A percentile compares a stretch with the other conserved stretches of the same genome.
Conservation (phyloP, 2,797 vertebrate genomes). For the Lophotriccus pileatus region DNA sequence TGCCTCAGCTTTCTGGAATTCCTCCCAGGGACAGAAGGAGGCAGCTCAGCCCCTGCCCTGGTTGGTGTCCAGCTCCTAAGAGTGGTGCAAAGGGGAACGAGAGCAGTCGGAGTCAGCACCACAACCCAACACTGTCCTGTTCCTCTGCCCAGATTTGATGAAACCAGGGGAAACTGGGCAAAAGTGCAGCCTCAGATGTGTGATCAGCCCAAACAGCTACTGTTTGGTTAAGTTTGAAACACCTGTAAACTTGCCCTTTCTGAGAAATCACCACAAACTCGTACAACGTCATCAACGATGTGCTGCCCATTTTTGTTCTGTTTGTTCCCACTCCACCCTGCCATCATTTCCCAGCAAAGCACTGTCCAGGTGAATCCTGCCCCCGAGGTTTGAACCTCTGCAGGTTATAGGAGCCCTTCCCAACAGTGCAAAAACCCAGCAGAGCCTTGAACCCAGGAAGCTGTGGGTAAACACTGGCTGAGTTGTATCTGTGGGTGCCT, state of each 20-base stretch:
- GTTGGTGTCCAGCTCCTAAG: background rate
- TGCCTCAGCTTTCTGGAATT: background rate
- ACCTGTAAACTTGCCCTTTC: background rate
- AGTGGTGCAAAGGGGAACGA: background rate
- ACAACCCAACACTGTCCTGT: background rate
- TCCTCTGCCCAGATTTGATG: background rate
- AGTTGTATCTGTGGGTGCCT: background rate
- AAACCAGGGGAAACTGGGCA: background rate
- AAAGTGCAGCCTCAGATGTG: background rate
- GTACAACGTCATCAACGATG: rapidly evolving
- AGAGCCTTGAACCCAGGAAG: background rate
- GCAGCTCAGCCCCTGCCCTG: background rate
- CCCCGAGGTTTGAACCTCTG: background rate
- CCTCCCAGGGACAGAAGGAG: background rate
- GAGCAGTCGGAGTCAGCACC: rapidly evolving
- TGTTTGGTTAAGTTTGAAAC: background rate
- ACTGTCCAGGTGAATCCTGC: background rate
- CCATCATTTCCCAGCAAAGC: background rate
- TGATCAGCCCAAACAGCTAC: rapidly evolving
- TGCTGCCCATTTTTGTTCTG: rapidly evolving
- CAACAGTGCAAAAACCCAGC: background rate
- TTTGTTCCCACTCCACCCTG: background rate
- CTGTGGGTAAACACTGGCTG: background rate
- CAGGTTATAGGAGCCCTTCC: background rate
- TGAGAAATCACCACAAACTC: background rate